Conservation (phyloP, 2,113 vertebrate genomes). For the Labeo rohita region DNA sequence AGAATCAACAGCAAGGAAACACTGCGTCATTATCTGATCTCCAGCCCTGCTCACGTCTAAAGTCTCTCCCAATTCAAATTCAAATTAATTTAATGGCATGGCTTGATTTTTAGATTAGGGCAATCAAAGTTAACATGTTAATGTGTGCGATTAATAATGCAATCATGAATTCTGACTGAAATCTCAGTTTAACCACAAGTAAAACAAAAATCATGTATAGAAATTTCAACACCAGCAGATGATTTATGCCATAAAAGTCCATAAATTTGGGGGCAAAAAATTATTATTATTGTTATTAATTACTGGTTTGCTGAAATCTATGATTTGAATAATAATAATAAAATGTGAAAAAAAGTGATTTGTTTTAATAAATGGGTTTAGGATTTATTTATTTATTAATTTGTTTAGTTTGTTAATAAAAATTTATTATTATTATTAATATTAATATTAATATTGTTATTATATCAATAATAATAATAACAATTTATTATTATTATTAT, state of each 20-base stretch:
- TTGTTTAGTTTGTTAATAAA: too few relatives aligned
- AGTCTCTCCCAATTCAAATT: neutral
- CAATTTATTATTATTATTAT: too few relatives aligned
- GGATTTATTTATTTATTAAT: neutral
- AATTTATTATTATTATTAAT: too few relatives aligned
- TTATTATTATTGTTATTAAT: too few relatives aligned
- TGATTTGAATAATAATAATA: too few relatives aligned
- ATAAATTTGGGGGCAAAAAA: neutral
- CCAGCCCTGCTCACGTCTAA: neutral
- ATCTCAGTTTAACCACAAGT: neutral
- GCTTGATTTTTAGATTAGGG: neutral
- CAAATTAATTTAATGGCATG: neutral
- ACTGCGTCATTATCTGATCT: neutral
- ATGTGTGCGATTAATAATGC: neutral
- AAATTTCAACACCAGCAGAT: neutral
- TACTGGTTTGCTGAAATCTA: too few relatives aligned
- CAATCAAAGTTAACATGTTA: neutral
- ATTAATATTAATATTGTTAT: too few relatives aligned
- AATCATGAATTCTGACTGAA: neutral
- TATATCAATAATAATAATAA: too few relatives aligned
- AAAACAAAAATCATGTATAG: neutral
- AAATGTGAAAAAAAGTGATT: too few relatives aligned
- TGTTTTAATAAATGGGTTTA: too few relatives aligned
- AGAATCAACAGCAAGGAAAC: neutral
- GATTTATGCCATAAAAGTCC: neutral